Percentiles rank a stretch among this genome's conserved stretches.
Conservation (phyloP, 2,113 vertebrate genomes). For the Typhlomys cinereus region DNA sequence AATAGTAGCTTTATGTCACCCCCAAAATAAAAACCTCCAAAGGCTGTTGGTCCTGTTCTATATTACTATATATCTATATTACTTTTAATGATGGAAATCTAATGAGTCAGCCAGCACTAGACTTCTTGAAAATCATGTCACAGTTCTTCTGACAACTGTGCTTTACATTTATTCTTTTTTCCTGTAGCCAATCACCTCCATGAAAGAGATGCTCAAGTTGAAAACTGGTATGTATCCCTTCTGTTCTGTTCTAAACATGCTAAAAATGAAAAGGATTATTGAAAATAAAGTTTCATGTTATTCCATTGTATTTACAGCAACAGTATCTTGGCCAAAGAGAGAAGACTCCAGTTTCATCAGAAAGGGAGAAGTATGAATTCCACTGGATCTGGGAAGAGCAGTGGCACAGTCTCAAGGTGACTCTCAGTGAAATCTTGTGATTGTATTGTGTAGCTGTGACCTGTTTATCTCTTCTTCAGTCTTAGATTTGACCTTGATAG, state of each 20-base stretch:
- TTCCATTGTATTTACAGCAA: constrained; percentile 85
- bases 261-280: constrained; percentile 33
- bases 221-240: constrained; percentile 84
- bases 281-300: constrained; percentile 51
- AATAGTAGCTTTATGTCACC: neutral
- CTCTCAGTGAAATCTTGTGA: constrained; percentile 52
- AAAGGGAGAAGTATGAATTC: constrained; percentile 97
- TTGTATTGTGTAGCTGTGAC: neutral
- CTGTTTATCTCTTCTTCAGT: neutral
- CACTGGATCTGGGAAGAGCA: constrained; percentile 97
- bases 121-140: constrained; percentile 28
- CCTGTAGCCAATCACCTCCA: constrained; percentile 90
- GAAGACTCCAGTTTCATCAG: constrained; percentile 93
- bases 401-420: constrained; percentile 96
- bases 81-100: constrained; percentile 8
- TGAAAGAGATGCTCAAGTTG: constrained; percentile 83
- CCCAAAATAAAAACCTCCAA: neutral
- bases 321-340: constrained; percentile 91
- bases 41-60: neutral
- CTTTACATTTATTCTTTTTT: constrained; percentile 64
- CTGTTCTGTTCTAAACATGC: constrained; percentile 55
- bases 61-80: neutral
- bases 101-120: constrained; percentile 59
- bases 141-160: constrained; percentile 43
- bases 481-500: neutral